These are phyloP conservation scores for Lathamus discolor DNA, from an alignment of 2,113 vertebrate species.

Conservation along the genomic window DNA sequence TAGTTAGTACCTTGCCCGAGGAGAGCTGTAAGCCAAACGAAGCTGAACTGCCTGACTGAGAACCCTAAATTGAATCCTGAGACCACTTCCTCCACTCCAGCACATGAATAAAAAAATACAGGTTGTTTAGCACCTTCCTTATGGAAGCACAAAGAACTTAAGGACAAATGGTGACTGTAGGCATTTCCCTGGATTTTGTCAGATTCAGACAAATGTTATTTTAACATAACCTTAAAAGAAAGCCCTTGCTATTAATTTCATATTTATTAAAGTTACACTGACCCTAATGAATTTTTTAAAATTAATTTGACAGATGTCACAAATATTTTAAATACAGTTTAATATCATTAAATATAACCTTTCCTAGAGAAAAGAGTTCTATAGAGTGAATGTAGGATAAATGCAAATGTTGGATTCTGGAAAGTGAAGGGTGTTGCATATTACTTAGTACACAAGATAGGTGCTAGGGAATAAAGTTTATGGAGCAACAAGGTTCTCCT, in stretches of 20 bases:
- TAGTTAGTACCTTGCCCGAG: neutral
- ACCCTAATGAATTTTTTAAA: constrained; percentile 34
- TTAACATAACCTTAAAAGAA: constrained; percentile 43
- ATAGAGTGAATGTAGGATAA: neutral
- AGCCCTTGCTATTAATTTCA: constrained; percentile 34
- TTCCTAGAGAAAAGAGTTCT: neutral
- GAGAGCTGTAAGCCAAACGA: neutral
- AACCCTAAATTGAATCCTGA: neutral
- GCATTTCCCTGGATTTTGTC: constrained; percentile 46
- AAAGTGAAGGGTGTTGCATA: neutral
- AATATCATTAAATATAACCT: constrained; percentile 23
- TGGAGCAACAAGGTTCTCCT: neutral
- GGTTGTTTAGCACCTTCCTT: neutral
- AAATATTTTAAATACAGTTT: constrained; percentile 57
- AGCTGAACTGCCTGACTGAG: neutral
- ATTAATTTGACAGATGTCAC: constrained; percentile 55
- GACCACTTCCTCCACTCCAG: neutral
- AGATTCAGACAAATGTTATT: constrained; percentile 48
- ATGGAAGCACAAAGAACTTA: neutral
- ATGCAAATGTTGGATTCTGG: neutral
- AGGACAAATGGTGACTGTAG: neutral
- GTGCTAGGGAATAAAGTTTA: neutral
- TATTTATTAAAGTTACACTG: constrained; percentile 51
- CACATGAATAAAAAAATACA: constrained; percentile 11
- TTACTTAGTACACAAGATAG: neutral